Base-by-base conservation (phyloP, 2,797 vertebrate genomes). In the Gallinago stenura region DNA sequence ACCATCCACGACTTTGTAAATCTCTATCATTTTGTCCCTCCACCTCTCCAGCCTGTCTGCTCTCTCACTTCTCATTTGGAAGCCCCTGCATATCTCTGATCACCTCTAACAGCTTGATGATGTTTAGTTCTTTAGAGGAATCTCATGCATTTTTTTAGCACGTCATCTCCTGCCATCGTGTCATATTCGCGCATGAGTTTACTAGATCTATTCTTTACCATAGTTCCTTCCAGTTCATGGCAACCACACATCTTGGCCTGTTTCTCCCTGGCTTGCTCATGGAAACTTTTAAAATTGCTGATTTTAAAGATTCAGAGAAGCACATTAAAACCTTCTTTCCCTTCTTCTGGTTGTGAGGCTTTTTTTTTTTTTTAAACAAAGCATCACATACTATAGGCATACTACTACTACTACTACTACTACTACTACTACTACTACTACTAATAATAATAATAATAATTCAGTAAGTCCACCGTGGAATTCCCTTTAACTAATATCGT, bases 111-210 rank as follows among this genome's bases (percentile, higher is more conserved):
- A 73, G 8, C 24, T 31, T 68, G n/a, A 51, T 31, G 41, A 58
- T 48, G 9, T 18, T 62, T 20, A 31, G 14, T 26, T 89, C 41
- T 89, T 71, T 17, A 56, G 26, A 54, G 41, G 11, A 85, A 20
- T 50, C 10, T 41, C 33, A 22, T 24, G 8, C 69, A n/a, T 41
- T 43, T 65, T 65, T 76, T 41, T 71, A 77, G 15, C 17, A 12
- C 9, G 15, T 50, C 7, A 5, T 35, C 26, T 76, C 39, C 57
- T 76, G 33, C 15, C 19, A 17, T 39, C 37, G 5, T n/a, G 45
- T 53, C 39, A 54, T 9, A 54, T 50, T 60, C 7, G 7, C 0
- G 0, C 5, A 15, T 1, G 3, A 56, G 20, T 61, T 72, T 46
- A 46, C 15, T 54, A 41, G 9, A 30, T 50, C 39, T 1, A 1